Evolutionary conservation across 2,797 vertebrate species (phyloP), one percentile per base, ranked within the genome.

Genomic region (Anguilla megastoma): DNA sequence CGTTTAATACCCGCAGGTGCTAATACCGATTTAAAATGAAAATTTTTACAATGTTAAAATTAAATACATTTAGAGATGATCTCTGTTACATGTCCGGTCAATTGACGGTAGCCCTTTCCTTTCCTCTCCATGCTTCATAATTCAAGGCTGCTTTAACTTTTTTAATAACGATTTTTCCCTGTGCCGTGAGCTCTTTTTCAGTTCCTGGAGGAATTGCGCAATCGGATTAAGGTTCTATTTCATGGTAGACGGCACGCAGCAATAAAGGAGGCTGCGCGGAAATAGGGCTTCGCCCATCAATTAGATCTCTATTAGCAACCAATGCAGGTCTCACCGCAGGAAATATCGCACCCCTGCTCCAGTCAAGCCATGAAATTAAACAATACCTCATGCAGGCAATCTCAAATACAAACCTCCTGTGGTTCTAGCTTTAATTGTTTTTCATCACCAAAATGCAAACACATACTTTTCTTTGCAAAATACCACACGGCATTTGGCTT

Each of bases 291-390:
- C 95, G 94, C 97, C 97, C 98, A 98, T 99, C 98, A 99, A 99
- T 99, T 99, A 99, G 97, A 97, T 97, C 97, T 98, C 98, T 98
- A 99, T 99, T 98, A 99, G 98, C 98, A 98, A 97, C 97, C 98
- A 94, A 95, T 96, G 97, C 97, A 96, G 97, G 97, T 97, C 97
- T 97, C 97, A 96, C 97, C 97, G 97, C 97, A 97, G 98, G 97
- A 98, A 97, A 98, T 96, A 96, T 97, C 96, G 95, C 95, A 94
- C 96, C 94, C 93, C 94, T 92, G 95, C 93, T 95, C 90, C 91
- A 93, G 94, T 90, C 91, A 92, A 94, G 93, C 92, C 93, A 94
- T 93, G 93, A 96, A 97, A 97, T 97, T 96, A 97, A 97, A 97
- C 96, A 96, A 97, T 97, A 97, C 95, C 96, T 97, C 95, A 97